phyloP scores from a whole-genome alignment of 2,888 invertebrate genomes.

The Tanypteryx hageni region DNA sequence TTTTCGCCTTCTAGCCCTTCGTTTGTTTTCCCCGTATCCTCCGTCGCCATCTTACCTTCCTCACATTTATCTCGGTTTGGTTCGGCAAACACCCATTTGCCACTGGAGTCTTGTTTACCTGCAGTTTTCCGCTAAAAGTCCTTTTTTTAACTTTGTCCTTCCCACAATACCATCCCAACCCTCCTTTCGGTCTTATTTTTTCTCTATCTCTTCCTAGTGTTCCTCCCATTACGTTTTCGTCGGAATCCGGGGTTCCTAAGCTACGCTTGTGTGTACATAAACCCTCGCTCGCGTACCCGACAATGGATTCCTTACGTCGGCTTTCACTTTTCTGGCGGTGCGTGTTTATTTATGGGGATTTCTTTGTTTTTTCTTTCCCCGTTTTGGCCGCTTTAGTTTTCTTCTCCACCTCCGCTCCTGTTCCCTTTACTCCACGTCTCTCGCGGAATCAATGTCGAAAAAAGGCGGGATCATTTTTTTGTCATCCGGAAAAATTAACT shows the following conservation, averaged over 20 bases:
- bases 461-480: not conserved
- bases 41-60: not conserved
- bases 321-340: not conserved
- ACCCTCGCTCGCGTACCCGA: not conserved
- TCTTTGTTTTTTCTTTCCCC: too few species aligned
- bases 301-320: not conserved
- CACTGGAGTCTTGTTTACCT: not conserved
- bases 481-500: not conserved
- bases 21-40: not conserved
- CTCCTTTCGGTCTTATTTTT: not conserved
- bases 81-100: not conserved
- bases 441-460: not conserved
- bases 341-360: not conserved
- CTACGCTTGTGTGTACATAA: not conserved
- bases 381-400: not conserved
- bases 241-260: not conserved
- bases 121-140: not conserved
- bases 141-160: constrained; percentile 16
- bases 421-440: not conserved
- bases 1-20: not conserved
- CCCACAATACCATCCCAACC: not conserved
- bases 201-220: not conserved
- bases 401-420: not conserved
- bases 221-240: not conserved
- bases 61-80: constrained; percentile 28